phyloP scores from a whole-genome alignment of 2,888 invertebrate genomes.

The Lissonota sp. region DNA sequence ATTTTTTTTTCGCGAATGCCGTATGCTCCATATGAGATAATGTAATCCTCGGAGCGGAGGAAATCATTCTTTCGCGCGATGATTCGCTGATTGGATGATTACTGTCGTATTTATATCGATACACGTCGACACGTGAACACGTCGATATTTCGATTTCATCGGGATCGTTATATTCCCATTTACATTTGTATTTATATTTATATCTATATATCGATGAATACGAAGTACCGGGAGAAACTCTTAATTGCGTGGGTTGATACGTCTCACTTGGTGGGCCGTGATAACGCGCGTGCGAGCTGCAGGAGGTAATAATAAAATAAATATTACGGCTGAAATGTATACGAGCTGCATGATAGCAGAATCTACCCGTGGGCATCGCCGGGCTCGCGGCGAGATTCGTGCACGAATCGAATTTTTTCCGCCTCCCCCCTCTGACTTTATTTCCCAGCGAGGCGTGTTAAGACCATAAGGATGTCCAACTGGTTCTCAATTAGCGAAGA shows the following conservation, averaged over 20 bases:
- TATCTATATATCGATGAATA: constrained; percentile 15
- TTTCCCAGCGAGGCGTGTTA: constrained; percentile 41
- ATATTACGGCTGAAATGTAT: constrained; percentile 43
- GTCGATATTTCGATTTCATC: constrained; percentile 50
- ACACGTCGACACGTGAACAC: not conserved
- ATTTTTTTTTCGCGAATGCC: not conserved
- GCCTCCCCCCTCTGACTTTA: constrained; percentile 18
- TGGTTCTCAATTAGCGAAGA: constrained; percentile 67
- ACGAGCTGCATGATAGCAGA: constrained; percentile 9
- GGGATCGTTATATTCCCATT: constrained; percentile 13
- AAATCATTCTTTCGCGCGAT: constrained; percentile 1
- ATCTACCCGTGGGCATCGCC: constrained; percentile 12
- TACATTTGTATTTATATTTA: constrained; percentile 17
- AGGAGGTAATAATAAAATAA: constrained; percentile 49
- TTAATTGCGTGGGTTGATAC: constrained; percentile 63
- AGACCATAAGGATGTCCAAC: constrained; percentile 58
- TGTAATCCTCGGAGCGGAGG: not conserved
- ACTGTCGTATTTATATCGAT: constrained; percentile 46
- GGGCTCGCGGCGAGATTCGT: constrained; percentile 17
- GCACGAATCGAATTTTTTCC: constrained; percentile 15
- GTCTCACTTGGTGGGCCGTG: constrained; percentile 62
- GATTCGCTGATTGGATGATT: constrained; percentile 57
- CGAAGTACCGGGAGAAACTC: constrained; percentile 39
- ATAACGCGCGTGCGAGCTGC: constrained; percentile 37
- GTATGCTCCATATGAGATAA: not conserved